These are phyloP conservation scores for Ammodramus savannarum DNA, from an alignment of 2,113 vertebrate species.

Conservation along the genomic window DNA sequence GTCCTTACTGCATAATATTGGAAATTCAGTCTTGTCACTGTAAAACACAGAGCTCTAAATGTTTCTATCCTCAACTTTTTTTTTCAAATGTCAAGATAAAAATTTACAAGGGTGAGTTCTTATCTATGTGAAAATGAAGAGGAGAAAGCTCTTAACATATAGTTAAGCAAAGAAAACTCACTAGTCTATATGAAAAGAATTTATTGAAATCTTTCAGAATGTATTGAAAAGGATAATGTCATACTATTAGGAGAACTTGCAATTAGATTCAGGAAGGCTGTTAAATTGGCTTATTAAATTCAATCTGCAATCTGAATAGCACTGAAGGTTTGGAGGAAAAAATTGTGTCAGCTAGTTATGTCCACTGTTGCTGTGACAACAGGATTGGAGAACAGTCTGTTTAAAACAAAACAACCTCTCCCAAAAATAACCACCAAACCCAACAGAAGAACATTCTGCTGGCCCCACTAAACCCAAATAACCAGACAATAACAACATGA, in stretches of 20 bases:
- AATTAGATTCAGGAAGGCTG: constrained; percentile 9
- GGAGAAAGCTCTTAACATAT: neutral
- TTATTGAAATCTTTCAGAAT: neutral
- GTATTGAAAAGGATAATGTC: neutral
- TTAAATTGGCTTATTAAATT: constrained; percentile 55
- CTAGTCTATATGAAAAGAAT: neutral
- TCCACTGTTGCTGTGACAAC: constrained; percentile 69
- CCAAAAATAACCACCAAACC: neutral
- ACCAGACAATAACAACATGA: neutral
- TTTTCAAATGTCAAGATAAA: neutral
- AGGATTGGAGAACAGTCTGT: constrained; percentile 26
- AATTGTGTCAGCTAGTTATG: constrained; percentile 15
- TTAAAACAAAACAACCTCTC: constrained; percentile 10
- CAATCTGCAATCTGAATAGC: constrained; percentile 7
- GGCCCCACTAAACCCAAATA: neutral
- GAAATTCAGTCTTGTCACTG: neutral
- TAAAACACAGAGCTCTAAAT: neutral
- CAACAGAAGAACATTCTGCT: neutral
- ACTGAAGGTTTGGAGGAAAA: constrained; percentile 2
- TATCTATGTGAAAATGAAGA: neutral
- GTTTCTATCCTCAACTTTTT: neutral
- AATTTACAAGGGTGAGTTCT: neutral
- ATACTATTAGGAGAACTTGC: neutral
- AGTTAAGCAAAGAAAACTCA: neutral
- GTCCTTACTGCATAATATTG: neutral